Evolutionary conservation across 1,140 invertebrate species (phyloP).

Genomic region (Anastrepha ludens): DNA sequence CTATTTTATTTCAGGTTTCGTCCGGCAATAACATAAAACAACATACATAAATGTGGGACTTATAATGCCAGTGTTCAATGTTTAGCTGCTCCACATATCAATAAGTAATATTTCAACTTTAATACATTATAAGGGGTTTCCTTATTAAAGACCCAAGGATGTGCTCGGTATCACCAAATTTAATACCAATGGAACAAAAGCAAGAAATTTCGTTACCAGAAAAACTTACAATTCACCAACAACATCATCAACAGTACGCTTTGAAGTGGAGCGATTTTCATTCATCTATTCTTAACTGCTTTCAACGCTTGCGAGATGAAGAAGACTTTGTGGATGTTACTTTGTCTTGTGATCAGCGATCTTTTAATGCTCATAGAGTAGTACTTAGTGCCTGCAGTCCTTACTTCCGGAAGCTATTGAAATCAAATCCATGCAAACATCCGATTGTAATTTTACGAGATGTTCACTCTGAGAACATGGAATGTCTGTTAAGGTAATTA

Average conservation of each 20-base stretch:
- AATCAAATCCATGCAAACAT: slow-evolving; percentile 94
- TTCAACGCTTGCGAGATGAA: slow-evolving; percentile 88
- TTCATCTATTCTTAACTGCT: slow-evolving; percentile 89
- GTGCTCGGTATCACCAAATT: slow-evolving; percentile 6
- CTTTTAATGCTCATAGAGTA: slow-evolving; percentile 92
- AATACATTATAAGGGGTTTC: background rate
- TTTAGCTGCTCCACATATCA: too few relatives aligned
- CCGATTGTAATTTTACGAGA: slow-evolving; percentile 94
- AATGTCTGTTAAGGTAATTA: slow-evolving; percentile 85
- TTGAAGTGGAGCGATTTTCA: slow-evolving; percentile 96
- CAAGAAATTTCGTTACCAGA: slow-evolving; percentile 18
- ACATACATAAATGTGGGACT: too few relatives aligned
- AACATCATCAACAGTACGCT: slow-evolving; percentile 88
- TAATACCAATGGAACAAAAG: background rate
- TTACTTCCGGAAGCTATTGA: slow-evolving; percentile 91
- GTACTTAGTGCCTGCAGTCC: slow-evolving; percentile 94
- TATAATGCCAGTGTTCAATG: too few relatives aligned
- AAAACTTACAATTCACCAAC: slow-evolving; percentile 58
- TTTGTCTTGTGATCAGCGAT: slow-evolving; percentile 90
- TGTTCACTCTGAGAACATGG: slow-evolving; percentile 91
- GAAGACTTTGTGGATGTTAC: slow-evolving; percentile 95
- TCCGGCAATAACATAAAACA: too few relatives aligned
- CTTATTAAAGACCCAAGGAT: background rate
- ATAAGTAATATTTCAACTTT: background rate
- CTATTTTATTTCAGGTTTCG: too few relatives aligned